phyloP scores from a whole-genome alignment of 2,113 vertebrate genomes.

The Lepus europaeus region DNA sequence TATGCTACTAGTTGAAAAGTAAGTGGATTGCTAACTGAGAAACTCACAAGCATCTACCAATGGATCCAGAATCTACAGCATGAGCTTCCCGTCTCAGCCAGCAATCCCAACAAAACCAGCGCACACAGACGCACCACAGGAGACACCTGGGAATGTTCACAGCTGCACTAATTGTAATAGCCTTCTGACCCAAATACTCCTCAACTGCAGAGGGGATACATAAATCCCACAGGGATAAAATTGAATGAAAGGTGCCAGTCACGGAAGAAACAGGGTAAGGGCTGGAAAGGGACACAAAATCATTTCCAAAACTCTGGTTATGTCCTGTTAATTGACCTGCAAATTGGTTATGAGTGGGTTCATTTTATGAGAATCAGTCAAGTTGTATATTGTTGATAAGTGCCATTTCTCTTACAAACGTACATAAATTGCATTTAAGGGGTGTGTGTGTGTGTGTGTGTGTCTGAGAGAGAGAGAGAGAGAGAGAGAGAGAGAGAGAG shows the following conservation, averaged over 20 bases:
- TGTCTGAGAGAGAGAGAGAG: no score
- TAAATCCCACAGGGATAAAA: conserved; percentile 19
- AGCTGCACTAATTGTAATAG: not conserved
- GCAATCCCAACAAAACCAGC: not conserved
- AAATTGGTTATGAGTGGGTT: not conserved
- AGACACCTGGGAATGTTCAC: not conserved
- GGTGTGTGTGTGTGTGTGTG: not conserved
- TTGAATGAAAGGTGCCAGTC: not conserved
- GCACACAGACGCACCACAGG: not conserved
- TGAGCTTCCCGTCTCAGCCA: not conserved
- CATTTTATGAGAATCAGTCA: conserved; percentile 27
- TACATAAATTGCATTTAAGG: not conserved
- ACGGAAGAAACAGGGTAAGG: not conserved
- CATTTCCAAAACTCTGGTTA: not conserved
- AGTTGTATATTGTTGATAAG: not conserved
- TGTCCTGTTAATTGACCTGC: not conserved
- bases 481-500: no score
- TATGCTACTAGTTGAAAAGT: not conserved
- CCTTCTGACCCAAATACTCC: not conserved
- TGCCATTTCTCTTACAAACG: not conserved
- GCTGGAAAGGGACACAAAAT: not conserved
- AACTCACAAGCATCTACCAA: not conserved
- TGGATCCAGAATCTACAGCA: not conserved
- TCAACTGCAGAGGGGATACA: not conserved
- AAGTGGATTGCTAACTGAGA: not conserved